A percentile compares a stretch with the other conserved stretches of the same genome.
These are phyloP conservation scores for Crocidura indochinensis DNA, from an alignment of 2,797 vertebrate genomes.

Conservation along the genomic window DNA sequence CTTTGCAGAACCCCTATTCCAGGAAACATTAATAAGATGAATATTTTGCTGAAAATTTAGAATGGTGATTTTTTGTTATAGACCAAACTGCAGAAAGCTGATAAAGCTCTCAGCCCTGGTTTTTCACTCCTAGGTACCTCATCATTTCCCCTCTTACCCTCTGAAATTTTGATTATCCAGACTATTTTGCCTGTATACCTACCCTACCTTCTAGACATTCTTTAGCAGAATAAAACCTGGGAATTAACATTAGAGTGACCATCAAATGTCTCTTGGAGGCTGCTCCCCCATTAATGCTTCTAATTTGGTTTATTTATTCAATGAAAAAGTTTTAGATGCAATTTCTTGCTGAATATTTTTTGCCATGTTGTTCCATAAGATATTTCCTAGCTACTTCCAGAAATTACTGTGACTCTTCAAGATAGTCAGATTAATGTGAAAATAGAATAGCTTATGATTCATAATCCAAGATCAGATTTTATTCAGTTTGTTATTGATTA, in stretches of 20 bases:
- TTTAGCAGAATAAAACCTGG: slow-evolving; percentile 20
- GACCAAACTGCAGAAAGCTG: background rate
- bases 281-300: slow-evolving; percentile 8
- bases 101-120: background rate
- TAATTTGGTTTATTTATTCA: slow-evolving; percentile 35
- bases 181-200: background rate
- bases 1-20: slow-evolving; percentile 8
- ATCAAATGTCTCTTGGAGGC: background rate
- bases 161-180: slow-evolving; percentile 18
- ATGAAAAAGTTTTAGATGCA: background rate
- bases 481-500: background rate
- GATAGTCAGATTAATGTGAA: background rate
- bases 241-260: background rate
- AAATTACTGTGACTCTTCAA: background rate
- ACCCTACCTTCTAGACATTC: background rate
- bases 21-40: slow-evolving; percentile 7
- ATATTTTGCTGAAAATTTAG: slow-evolving; percentile 57
- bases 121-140: background rate
- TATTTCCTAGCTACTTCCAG: background rate
- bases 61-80: slow-evolving; percentile 45
- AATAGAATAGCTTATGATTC: slow-evolving; percentile 12
- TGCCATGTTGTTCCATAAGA: slow-evolving; percentile 11
- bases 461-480: background rate
- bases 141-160: background rate
- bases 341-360: slow-evolving; percentile 20